Conservation (phyloP, 2,888 invertebrate species). For the Zygogramma bicolorata region DNA sequence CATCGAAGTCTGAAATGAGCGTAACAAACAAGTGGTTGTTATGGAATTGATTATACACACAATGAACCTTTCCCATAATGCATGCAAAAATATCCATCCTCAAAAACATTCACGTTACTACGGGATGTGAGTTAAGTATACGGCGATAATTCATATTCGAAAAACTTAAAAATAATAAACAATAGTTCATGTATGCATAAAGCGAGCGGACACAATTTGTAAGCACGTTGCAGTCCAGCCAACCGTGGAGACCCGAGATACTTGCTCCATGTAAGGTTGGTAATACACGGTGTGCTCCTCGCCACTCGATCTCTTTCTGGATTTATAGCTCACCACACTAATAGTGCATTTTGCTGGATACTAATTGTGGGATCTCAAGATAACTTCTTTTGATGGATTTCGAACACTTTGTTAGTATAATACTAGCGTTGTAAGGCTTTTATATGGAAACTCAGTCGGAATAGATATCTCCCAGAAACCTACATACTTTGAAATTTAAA, state of each 20-base stretch:
- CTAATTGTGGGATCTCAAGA: conserved; percentile 55
- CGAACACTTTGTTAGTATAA: conserved; percentile 9
- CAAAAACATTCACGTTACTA: conserved; percentile 50
- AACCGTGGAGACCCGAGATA: conserved; percentile 62
- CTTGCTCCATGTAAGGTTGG: conserved; percentile 62
- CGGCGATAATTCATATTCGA: conserved; percentile 64
- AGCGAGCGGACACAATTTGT: conserved; percentile 63
- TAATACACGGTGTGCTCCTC: conserved; percentile 59
- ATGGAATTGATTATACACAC: conserved; percentile 33
- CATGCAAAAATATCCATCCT: conserved; percentile 25
- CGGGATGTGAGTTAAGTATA: conserved; percentile 59
- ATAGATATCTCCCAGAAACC: not conserved
- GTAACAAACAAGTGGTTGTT: conserved; percentile 31
- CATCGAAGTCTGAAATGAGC: conserved; percentile 31
- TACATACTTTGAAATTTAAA: not conserved
- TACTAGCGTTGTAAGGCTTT: not conserved
- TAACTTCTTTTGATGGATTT: conserved; percentile 19
- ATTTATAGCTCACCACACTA: conserved; percentile 53
- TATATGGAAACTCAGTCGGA: not conserved
- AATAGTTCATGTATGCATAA: conserved; percentile 65
- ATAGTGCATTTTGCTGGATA: conserved; percentile 58
- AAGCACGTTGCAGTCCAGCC: conserved; percentile 59
- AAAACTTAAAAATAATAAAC: conserved; percentile 61
- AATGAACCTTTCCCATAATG: conserved; percentile 30
- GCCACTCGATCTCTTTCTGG: conserved; percentile 58